phyloP scores from a whole-genome alignment of 2,797 vertebrate genomes.

The Mus spretus region DNA sequence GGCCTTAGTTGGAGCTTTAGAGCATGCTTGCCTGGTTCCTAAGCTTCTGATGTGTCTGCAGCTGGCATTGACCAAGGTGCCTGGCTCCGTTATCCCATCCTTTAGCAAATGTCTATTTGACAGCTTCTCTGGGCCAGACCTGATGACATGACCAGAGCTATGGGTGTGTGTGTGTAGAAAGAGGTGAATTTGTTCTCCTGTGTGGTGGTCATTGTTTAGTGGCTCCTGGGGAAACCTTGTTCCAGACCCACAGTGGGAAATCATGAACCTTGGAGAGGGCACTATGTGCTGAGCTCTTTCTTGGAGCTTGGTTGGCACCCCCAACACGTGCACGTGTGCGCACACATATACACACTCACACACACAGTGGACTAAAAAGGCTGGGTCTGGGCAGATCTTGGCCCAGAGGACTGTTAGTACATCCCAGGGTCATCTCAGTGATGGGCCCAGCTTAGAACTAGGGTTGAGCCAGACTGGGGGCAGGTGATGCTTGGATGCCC shows the following conservation, averaged over 20 bases:
- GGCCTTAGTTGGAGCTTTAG: not conserved
- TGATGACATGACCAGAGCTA: not conserved
- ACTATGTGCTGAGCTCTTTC: not conserved
- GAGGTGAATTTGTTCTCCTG: not conserved
- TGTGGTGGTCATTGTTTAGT: not conserved
- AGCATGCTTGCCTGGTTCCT: not conserved
- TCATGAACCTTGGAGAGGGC: not conserved
- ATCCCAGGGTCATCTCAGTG: too few relatives aligned
- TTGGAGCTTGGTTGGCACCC: not conserved
- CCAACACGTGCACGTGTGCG: not conserved
- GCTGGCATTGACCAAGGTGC: rapidly evolving
- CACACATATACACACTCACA: too few relatives aligned
- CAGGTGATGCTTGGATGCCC: not conserved
- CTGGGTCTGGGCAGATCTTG: not conserved
- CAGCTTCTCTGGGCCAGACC: not conserved
- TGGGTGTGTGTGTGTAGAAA: too few relatives aligned
- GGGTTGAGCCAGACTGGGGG: not conserved
- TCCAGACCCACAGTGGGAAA: not conserved
- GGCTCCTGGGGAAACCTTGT: not conserved
- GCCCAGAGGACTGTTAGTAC: not conserved
- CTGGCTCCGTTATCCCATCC: not conserved
- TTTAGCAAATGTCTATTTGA: not conserved
- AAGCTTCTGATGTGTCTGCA: not conserved
- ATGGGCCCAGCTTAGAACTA: not conserved
- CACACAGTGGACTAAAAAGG: not conserved